These are phyloP conservation scores for Agonopterix heracliana DNA, from an alignment of 2,888 invertebrate species.

Conservation along the genomic window DNA sequence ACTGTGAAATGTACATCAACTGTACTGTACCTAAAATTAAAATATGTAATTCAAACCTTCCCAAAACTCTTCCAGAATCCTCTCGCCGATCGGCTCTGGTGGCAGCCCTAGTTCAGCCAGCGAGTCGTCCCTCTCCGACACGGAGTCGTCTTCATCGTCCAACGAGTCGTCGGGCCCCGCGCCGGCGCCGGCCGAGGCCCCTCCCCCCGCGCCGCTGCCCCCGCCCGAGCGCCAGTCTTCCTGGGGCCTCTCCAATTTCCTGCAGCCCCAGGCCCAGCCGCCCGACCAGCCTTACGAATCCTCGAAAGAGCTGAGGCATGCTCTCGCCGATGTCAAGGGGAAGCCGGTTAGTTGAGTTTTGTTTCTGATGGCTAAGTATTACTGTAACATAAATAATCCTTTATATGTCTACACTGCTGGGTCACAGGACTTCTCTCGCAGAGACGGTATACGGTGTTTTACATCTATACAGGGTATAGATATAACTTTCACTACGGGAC, in stretches of 20 bases:
- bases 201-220: slow-evolving; percentile 43
- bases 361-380: too few species aligned
- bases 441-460: too few species aligned
- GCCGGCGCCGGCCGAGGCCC: slow-evolving; percentile 25
- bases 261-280: slow-evolving; percentile 49
- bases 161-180: slow-evolving; percentile 52
- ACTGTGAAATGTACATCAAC: too few species aligned
- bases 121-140: slow-evolving; percentile 78
- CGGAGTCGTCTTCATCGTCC: slow-evolving; percentile 78
- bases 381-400: too few species aligned
- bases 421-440: too few species aligned
- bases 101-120: slow-evolving; percentile 69
- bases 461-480: too few species aligned
- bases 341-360: slow-evolving; percentile 51
- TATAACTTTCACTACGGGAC: too few species aligned
- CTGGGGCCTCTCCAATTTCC: slow-evolving; percentile 67
- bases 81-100: slow-evolving; percentile 64
- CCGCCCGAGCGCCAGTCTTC: slow-evolving; percentile 63
- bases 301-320: slow-evolving; percentile 72
- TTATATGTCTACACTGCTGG: too few species aligned
- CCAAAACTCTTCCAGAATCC: slow-evolving; percentile 37
- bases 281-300: slow-evolving; percentile 67
- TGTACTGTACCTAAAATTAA: too few species aligned
- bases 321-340: slow-evolving; percentile 70
- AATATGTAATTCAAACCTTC: too few species aligned